Conservation (phyloP, 92 coral and sea anemone genomes). For the Zoanthus gigantus region DNA sequence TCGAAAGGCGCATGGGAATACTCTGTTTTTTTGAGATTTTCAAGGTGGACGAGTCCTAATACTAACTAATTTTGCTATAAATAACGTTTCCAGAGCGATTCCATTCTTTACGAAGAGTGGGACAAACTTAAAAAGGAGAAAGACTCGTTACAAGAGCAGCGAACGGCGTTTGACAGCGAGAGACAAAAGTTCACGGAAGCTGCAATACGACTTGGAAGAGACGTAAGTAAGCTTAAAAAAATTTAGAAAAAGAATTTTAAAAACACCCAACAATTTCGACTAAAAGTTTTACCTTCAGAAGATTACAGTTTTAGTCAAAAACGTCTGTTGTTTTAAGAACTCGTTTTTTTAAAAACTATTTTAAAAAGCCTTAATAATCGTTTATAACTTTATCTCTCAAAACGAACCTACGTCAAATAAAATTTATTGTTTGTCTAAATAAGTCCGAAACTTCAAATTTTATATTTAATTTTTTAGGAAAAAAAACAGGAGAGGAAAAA, state of each 20-base stretch:
- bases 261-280: background rate
- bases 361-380: no score
- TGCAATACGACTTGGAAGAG: conserved; percentile 87
- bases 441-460: no score
- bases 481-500: no score
- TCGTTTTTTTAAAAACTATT: no score
- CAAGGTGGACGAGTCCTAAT: background rate
- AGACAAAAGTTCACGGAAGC: conserved; percentile 92
- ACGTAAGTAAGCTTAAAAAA: conserved; percentile 58
- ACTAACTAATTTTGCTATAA: background rate
- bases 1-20: no score
- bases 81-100: conserved; percentile 70
- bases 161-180: conserved; percentile 75
- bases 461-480: no score
- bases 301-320: no score
- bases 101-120: conserved; percentile 83
- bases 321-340: no score
- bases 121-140: conserved; percentile 81
- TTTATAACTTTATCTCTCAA: no score
- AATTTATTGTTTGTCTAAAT: no score
- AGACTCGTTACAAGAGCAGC: conserved; percentile 73
- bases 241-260: background rate
- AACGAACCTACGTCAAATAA: no score
- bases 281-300: no score
- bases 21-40: background rate